Conservation (phyloP, 2,113 vertebrate species). For the Mandrillus leucophaeus region DNA sequence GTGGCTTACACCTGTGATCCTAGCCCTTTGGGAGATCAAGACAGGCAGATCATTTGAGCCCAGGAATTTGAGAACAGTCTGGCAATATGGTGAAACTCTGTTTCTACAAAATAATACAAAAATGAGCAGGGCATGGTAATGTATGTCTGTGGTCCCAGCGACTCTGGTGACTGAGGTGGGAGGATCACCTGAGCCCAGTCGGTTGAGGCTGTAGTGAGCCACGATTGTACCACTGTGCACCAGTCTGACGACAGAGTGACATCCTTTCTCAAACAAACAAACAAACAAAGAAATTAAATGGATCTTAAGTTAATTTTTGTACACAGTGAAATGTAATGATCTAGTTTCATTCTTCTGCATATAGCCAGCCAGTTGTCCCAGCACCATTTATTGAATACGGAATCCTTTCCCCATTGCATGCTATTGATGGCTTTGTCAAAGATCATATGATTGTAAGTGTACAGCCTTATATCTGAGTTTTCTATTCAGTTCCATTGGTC, state of each 20-base stretch:
- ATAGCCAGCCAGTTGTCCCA: too few relatives aligned
- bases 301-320: too few relatives aligned
- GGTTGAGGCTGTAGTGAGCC: not conserved
- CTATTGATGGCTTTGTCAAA: too few relatives aligned
- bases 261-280: not conserved
- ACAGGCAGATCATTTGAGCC: not conserved
- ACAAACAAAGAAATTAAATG: not conserved
- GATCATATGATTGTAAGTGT: too few relatives aligned
- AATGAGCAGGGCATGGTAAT: not conserved
- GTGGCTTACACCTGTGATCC: not conserved
- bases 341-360: too few relatives aligned
- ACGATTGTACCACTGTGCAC: not conserved
- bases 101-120: not conserved
- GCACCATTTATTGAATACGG: too few relatives aligned
- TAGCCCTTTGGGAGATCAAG: not conserved
- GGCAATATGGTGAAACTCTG: not conserved
- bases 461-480: too few relatives aligned
- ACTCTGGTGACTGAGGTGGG: not conserved
- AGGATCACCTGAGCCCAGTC: not conserved
- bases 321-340: too few relatives aligned
- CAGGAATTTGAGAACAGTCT: not conserved
- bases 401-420: too few relatives aligned
- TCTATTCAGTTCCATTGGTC: too few relatives aligned
- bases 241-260: not conserved
- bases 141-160: not conserved